These are phyloP conservation scores for Phyllotis vaccarum DNA, from an alignment of 2,797 vertebrate species.

Conservation along the genomic window DNA sequence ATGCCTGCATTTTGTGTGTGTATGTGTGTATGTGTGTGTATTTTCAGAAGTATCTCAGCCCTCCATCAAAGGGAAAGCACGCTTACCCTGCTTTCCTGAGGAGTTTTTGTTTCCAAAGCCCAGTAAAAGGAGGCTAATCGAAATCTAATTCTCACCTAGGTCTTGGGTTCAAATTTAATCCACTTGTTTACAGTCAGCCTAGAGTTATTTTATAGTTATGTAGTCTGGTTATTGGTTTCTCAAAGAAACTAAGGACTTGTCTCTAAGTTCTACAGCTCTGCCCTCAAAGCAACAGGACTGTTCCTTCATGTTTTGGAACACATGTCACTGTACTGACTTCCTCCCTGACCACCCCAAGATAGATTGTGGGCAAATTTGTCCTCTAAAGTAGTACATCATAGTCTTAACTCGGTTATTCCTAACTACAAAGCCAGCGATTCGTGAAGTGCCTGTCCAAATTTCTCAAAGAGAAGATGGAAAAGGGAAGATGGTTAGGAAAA, in stretches of 20 bases:
- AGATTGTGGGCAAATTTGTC: rapidly evolving
- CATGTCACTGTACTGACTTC: background rate
- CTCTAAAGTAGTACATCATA: background rate
- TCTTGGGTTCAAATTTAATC: background rate
- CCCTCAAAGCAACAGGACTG: slow-evolving; percentile 39
- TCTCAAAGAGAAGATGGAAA: slow-evolving; percentile 12
- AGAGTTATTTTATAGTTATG: slow-evolving; percentile 49
- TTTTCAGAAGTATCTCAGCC: background rate
- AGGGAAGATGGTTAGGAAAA: background rate
- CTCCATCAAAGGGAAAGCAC: background rate
- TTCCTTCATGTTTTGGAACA: background rate
- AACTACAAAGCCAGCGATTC: slow-evolving; percentile 26
- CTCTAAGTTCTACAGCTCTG: slow-evolving; percentile 46
- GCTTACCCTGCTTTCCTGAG: background rate
- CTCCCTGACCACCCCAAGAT: background rate
- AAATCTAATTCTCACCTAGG: background rate
- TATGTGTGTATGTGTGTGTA: background rate
- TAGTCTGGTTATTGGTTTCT: slow-evolving; percentile 18
- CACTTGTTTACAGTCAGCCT: slow-evolving; percentile 69
- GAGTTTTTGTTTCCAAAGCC: rapidly evolving
- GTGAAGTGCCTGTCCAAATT: background rate
- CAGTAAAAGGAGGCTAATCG: background rate
- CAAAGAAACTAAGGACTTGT: slow-evolving; percentile 63
- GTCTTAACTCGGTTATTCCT: slow-evolving; percentile 55
- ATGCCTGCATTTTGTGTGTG: background rate